These are phyloP conservation scores for Ara ararauna DNA, from an alignment of 2,797 vertebrate genomes.

Conservation along the genomic window DNA sequence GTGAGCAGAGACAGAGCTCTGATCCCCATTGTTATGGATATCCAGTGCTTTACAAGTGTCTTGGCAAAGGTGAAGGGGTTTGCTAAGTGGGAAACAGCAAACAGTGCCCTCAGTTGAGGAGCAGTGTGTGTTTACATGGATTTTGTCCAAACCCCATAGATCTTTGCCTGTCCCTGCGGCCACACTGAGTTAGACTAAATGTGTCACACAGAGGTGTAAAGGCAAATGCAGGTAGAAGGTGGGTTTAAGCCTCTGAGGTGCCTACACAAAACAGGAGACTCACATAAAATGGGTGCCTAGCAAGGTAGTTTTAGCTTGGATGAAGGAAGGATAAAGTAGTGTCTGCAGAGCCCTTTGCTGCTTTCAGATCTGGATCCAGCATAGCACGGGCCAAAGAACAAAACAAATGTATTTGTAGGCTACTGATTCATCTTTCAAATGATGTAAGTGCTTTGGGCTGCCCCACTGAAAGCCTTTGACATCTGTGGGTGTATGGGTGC, in stretches of 20 bases:
- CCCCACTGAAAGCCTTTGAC: neutral
- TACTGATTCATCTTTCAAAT: neutral
- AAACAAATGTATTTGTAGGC: neutral
- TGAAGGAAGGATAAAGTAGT: neutral
- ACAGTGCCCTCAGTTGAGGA: neutral
- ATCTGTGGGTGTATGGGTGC: neutral
- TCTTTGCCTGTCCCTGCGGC: neutral
- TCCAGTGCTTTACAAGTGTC: neutral
- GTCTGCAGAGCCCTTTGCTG: neutral
- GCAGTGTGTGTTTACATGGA: neutral
- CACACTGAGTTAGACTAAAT: neutral
- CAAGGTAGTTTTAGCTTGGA: neutral
- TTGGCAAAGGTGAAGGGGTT: neutral
- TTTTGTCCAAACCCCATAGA: neutral
- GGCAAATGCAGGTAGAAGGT: neutral
- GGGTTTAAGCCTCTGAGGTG: neutral
- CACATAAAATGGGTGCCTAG: neutral
- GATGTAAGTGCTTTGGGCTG: neutral
- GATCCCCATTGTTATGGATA: neutral
- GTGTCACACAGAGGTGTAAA: neutral
- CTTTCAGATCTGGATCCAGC: neutral
- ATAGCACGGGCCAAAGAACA: neutral
- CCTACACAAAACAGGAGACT: neutral
- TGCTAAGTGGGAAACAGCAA: neutral
- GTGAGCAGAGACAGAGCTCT: neutral